Conservation (phyloP, 2,888 invertebrate species). For the Dasysyrphus albostriatus region DNA sequence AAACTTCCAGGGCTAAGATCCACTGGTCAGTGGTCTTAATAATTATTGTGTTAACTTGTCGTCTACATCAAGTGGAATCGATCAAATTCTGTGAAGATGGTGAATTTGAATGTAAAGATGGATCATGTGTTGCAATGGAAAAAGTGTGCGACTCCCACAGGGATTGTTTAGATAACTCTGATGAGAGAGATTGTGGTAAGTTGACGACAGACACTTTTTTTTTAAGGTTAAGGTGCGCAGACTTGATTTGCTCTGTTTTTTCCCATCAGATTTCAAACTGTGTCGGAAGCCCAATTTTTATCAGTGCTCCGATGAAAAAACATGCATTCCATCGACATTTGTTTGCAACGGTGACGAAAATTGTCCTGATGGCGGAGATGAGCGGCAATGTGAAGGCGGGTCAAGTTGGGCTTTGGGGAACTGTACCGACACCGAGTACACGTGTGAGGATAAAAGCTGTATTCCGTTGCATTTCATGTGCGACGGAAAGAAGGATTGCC, state of each 20-base stretch:
- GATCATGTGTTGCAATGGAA: constrained; percentile 81
- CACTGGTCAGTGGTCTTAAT: constrained; percentile 57
- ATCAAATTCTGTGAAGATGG: constrained; percentile 80
- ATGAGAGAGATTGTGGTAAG: constrained; percentile 83
- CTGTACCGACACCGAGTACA: constrained; percentile 81
- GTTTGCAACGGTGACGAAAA: constrained; percentile 89
- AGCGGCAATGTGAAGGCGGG: constrained; percentile 81
- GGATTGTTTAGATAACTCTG: constrained; percentile 82
- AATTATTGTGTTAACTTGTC: background rate
- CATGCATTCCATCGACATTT: constrained; percentile 89
- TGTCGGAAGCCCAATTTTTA: constrained; percentile 82
- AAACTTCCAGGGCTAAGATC: constrained; percentile 51
- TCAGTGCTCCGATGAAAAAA: constrained; percentile 83
- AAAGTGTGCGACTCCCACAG: constrained; percentile 81
- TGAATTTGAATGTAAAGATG: constrained; percentile 85
- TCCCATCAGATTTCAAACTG: constrained; percentile 79
- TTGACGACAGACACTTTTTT: too few relatives aligned
- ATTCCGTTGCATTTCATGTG: constrained; percentile 88
- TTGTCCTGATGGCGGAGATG: constrained; percentile 89
- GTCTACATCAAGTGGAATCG: constrained; percentile 9
- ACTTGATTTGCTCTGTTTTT: background rate
- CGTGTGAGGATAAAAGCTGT: constrained; percentile 85
- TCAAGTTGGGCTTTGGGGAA: constrained; percentile 70
- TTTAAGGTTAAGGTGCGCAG: too few relatives aligned
- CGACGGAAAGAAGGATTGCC: constrained; percentile 89